These are phyloP conservation scores for Anolis sagrei DNA, from an alignment of 2,113 vertebrate genomes.

Conservation along the genomic window DNA sequence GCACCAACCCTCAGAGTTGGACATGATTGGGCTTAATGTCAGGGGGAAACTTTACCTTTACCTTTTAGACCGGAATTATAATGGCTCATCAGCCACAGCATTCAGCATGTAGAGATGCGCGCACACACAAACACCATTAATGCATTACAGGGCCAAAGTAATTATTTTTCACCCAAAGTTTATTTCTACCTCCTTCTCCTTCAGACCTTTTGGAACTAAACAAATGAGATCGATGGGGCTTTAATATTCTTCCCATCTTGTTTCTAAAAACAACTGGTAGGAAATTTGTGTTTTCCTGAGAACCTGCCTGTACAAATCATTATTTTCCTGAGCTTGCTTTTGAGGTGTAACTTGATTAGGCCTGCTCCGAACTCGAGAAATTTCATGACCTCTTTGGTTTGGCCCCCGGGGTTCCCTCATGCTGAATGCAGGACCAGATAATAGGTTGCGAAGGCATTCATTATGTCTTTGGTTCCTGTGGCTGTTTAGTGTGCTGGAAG, in stretches of 20 bases:
- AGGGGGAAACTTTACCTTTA: slow-evolving; percentile 9
- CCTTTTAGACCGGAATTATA: not conserved
- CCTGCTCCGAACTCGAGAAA: slow-evolving; percentile 53
- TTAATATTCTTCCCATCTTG: slow-evolving; percentile 5
- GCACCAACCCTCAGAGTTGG: too few relatives aligned
- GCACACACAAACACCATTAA: too few relatives aligned
- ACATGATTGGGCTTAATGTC: too few relatives aligned
- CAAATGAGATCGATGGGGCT: not conserved
- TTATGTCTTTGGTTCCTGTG: slow-evolving; percentile 62
- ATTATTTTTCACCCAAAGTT: not conserved
- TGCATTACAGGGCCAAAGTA: not conserved
- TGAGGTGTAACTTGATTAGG: slow-evolving; percentile 55
- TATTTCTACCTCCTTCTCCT: slow-evolving; percentile 5
- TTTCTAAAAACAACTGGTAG: slow-evolving; percentile 24
- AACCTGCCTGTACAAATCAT: slow-evolving; percentile 44
- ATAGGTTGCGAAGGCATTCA: slow-evolving; percentile 67
- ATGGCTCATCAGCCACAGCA: too few relatives aligned
- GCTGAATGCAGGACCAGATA: slow-evolving; percentile 61
- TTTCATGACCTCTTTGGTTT: slow-evolving; percentile 55
- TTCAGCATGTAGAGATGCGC: not conserved
- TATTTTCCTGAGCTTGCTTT: slow-evolving; percentile 52
- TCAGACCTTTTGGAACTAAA: not conserved
- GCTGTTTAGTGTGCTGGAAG: slow-evolving; percentile 55
- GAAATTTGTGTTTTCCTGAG: slow-evolving; percentile 44
- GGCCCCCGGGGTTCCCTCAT: slow-evolving; percentile 44